Base-by-base conservation (phyloP, 1,140 invertebrate species). In the Oedothorax gibbosus region DNA sequence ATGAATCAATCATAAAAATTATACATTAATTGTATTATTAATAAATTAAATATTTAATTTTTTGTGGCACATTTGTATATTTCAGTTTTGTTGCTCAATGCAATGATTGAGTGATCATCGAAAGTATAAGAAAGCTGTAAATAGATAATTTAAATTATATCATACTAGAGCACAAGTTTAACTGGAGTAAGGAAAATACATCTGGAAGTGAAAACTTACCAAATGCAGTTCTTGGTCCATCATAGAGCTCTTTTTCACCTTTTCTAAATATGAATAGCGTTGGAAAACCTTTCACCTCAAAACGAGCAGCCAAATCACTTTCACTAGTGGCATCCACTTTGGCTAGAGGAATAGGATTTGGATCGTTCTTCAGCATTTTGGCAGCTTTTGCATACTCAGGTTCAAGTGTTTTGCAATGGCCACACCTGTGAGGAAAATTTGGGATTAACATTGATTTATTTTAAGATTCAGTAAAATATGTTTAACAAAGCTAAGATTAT, bases 241-340 rank as follows among this genome's bases (percentile, higher is more conserved):
- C 90, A 87, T 91, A 92, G 65, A 91, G 90, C 86, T 90, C 91
- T 50, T 89, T 88, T 69, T 89, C 88, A 53, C 91, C 92, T 78
- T 91, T 89, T 60, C 91, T 88, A 84, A 92, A 90, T 18, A 92
- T 87, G 86, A 90, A 89, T 56, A 91, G 75, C 0, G 91, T 92
- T 15, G 92, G 92, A 87, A 89, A 85, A 35, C 91, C 91, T n/a
- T 82, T 86, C 35, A 85, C 78, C 21, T 88, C 87, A 87, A 87
- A 91, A 87, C 90, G 89, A 80, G 89, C 87, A 20, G 90, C 91
- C n/a, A 92, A 81, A 15, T 90, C 89, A n/a, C 62, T 88, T 83
- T 92, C 90, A 72, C 89, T 88, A 14, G 91, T 92, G 9, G 91
- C 91, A 88, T 92, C 92, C 0, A 92, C 91, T 88, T 92, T 92